phyloP scores from a whole-genome alignment of 2,113 vertebrate species.

The Narcine bancroftii region DNA sequence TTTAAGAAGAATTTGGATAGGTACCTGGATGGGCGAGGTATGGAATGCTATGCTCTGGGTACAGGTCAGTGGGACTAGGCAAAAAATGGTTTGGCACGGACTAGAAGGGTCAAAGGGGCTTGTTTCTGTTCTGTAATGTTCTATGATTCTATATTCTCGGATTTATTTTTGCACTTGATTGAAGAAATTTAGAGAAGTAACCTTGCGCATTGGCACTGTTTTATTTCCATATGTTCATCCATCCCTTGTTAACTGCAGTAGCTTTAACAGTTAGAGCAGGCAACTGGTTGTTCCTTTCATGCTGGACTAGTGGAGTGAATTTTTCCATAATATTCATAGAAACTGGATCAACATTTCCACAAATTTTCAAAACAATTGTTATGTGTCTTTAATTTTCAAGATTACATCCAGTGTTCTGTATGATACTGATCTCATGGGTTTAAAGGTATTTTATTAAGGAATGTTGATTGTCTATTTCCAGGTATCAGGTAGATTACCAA shows the following conservation, averaged over 20 bases:
- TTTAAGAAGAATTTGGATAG: too few species aligned
- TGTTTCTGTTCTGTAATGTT: too few species aligned
- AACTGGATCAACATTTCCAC: neutral
- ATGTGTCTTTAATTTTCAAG: neutral
- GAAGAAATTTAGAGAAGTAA: neutral
- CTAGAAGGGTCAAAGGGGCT: too few species aligned
- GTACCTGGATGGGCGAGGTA: too few species aligned
- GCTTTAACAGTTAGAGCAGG: neutral
- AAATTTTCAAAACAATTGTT: neutral
- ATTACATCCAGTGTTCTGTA: neutral
- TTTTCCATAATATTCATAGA: neutral
- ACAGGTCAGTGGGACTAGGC: too few species aligned
- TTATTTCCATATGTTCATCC: neutral
- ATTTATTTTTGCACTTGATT: neutral
- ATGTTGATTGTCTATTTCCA: neutral
- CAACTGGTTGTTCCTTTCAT: neutral
- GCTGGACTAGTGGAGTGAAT: neutral
- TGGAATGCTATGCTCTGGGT: too few species aligned
- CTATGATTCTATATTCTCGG: too few species aligned
- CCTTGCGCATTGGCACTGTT: neutral
- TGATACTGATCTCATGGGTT: neutral
- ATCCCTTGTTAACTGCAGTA: neutral
- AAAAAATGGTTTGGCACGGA: too few species aligned
- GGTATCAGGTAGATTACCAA: neutral
- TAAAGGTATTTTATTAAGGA: neutral